Evolutionary conservation across 1,140 invertebrate species (phyloP), one percentile per base, ranked within the genome.

Genomic region (Eriocheir sinensis): DNA sequence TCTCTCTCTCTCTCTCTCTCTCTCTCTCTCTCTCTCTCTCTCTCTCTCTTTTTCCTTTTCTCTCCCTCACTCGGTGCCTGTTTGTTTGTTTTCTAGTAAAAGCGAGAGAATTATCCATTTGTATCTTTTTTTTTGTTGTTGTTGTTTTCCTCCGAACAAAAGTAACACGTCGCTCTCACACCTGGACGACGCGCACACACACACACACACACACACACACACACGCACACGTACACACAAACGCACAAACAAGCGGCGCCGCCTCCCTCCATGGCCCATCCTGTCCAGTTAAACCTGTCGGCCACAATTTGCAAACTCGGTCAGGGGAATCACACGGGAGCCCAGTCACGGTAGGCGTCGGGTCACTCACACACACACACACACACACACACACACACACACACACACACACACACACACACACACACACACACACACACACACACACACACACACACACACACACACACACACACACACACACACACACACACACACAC

Each of bases 291-390:
- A 91, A 85, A 81, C 83, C 79, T 83, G 81, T 40, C 81, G 32
- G 34, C 79, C 21, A 83, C 91, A 92, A 92, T 92, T 85, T 92
- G 79, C 38, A 12, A 92, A 85, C 79, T 92, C 41, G 81, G 91
- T 92, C 89, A 90, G 53, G 32, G 30, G 89, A 34, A 90, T 90
- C 44, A 90, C 89, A 60, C 44, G 89, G 89, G 81, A 85, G 32
- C 38, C 81, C 30, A 85, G 81, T 38, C 81, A 85, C 38, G 38
- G 30, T 34, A 85, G 17, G 81, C 34, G 53, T 72, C 53, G 34
- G 81, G 81, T 85, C 34, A 85, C 21, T n/a, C 60, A 72, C 60
- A 72, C 60, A 72, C 27, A 72, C 60, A 72, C 60, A n/a, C 21
- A 72, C 60, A n/a, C 27, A 72, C 60, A n/a, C 6, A n/a, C 60